phyloP scores from a whole-genome alignment of 2,113 vertebrate genomes.

The Lutjanus erythropterus region DNA sequence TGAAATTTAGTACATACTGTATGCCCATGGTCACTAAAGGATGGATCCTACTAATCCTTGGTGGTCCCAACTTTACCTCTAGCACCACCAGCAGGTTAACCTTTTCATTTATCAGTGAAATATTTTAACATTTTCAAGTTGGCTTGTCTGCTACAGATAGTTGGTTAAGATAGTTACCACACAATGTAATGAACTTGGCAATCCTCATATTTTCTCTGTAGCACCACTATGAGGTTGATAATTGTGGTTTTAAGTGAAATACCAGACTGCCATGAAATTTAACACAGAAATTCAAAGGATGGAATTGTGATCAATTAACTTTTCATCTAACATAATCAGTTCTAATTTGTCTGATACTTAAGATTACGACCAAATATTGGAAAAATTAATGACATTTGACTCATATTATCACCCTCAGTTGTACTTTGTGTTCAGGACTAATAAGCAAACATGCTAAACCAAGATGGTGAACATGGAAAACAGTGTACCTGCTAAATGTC shows the following conservation, averaged over 20 bases:
- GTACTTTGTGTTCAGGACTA: neutral
- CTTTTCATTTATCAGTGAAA: too few relatives aligned
- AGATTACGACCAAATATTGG: neutral
- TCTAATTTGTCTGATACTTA: neutral
- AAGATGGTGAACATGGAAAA: neutral
- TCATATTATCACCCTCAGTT: neutral
- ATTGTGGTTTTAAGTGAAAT: too few relatives aligned
- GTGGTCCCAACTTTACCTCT: neutral
- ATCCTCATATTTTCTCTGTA: too few relatives aligned
- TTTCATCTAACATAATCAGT: too few relatives aligned
- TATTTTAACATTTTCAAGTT: too few relatives aligned
- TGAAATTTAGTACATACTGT: neutral
- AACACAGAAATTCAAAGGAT: too few relatives aligned
- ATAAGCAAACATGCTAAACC: neutral
- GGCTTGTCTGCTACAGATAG: too few relatives aligned
- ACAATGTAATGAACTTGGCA: too few relatives aligned
- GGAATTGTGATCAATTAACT: too few relatives aligned
- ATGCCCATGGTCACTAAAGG: neutral
- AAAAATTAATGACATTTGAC: neutral
- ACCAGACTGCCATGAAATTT: too few relatives aligned
- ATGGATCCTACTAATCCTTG: neutral
- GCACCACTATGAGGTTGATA: too few relatives aligned
- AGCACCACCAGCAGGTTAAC: neutral
- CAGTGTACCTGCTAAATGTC: neutral
- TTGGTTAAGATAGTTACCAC: too few relatives aligned